Base-by-base conservation (phyloP, 2,113 vertebrate species). In the Istiophorus platypterus region DNA sequence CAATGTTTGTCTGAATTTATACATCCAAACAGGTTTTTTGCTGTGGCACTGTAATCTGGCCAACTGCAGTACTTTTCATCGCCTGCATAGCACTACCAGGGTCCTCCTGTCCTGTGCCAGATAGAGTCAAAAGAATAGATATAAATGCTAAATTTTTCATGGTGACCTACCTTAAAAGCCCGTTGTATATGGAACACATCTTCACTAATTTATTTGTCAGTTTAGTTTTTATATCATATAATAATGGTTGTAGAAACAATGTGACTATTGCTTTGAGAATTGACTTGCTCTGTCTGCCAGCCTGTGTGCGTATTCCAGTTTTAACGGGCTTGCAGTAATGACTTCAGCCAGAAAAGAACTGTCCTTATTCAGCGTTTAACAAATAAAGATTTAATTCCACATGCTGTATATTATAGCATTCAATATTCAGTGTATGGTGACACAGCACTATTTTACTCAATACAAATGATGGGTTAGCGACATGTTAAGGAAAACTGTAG, bases 1-100 rank as follows among this genome's bases (percentile, higher is more conserved):
- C 80, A 59, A 66, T 71, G 72, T 82, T 88, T 73, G 54, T 80
- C 81, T 84, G 78, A 80, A 88, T 81, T 57, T 75, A 67, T 54
- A 27, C 77, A 67, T 80, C 79, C 64, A 69, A 66, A 88, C 80
- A 65, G 81, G 64, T 70, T 73, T 56, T 78, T 57, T 58, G 70
- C 67, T 70, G 45, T 72, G 37, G 39, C 63, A 58, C 54, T 84
- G 72, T 69, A 80, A 85, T 82, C 37, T 11, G 31, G 51, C 75
- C 77, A 64, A 76, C 63, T 78, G 58, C 78, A 67, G 59, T 65
- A 75, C 68, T 72, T 82, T 76, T 80, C 66, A 76, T 72, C 54
- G 18, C 24, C 59, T 51, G 26, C 68, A 15, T 12, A 78, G 26
- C 51, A 27, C 72, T 68, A 72, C 68, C 78, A 71, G 64, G 37